Evolutionary conservation across 2,888 invertebrate species (phyloP).

Genomic region (Ophioninae sp.): DNA sequence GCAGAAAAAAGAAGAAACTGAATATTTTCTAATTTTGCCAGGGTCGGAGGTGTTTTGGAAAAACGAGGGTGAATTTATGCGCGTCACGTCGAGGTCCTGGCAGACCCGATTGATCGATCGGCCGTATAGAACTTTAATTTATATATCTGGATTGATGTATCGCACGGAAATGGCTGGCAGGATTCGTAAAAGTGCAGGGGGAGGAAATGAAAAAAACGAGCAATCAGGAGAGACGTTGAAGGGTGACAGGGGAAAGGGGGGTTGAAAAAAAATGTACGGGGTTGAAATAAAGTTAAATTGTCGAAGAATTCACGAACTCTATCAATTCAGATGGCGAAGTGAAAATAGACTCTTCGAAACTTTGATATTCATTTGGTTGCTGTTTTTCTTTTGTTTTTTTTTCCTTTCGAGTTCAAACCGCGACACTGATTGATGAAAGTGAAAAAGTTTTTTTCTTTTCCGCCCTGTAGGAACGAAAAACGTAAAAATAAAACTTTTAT

Average conservation of each 20-base stretch:
- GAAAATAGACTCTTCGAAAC: constrained; percentile 7
- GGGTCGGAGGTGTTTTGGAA: background rate
- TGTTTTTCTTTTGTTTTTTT: background rate
- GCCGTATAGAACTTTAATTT: constrained; percentile 48
- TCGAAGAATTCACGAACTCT: background rate
- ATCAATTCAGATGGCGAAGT: background rate
- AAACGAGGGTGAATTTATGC: constrained; percentile 46
- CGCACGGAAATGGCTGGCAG: constrained; percentile 12
- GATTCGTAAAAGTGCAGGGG: background rate
- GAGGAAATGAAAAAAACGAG: background rate
- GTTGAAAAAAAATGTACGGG: background rate
- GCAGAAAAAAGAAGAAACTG: no score
- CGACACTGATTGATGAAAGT: constrained; percentile 21
- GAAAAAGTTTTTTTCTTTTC: background rate
- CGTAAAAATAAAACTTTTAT: background rate
- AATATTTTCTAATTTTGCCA: background rate
- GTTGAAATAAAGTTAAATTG: constrained; percentile 26
- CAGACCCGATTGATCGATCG: constrained; percentile 59
- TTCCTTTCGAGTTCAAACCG: background rate
- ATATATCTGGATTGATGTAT: constrained; percentile 31
- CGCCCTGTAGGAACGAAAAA: background rate
- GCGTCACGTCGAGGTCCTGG: constrained; percentile 42
- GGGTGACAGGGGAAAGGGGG: no score
- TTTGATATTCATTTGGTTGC: constrained; percentile 1
- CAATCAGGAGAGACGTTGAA: background rate